Conservation (phyloP, 2,888 invertebrate species). For the Sturmia bella region DNA sequence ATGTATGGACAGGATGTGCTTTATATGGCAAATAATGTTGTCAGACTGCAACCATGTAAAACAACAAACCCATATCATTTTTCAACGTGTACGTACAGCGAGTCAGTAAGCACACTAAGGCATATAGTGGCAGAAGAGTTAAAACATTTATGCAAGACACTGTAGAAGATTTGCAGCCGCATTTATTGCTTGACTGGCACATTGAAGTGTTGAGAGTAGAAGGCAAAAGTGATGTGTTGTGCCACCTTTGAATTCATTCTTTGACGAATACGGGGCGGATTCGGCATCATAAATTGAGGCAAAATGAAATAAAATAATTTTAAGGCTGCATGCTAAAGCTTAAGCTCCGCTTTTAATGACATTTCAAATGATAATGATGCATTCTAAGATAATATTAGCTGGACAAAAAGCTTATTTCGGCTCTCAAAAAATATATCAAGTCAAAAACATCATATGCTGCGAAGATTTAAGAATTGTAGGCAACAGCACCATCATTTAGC, state of each 20-base stretch:
- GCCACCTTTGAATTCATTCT: slow-evolving; percentile 63
- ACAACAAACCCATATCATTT: no score
- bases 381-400: not conserved
- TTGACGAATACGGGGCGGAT: slow-evolving; percentile 41
- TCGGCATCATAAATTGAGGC: slow-evolving; percentile 41
- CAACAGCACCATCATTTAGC: no score
- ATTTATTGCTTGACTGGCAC: slow-evolving; percentile 18
- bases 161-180: slow-evolving; percentile 33
- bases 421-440: not conserved
- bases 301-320: slow-evolving; percentile 31
- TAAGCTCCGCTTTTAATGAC: slow-evolving; percentile 20
- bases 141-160: not conserved
- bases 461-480: not conserved
- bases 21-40: no score
- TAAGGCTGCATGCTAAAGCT: slow-evolving; percentile 32
- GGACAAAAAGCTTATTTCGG: not conserved
- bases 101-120: no score
- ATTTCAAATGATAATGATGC: slow-evolving; percentile 5
- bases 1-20: no score
- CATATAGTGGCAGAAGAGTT: no score
- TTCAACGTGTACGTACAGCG: no score
- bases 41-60: no score
- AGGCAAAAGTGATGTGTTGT: slow-evolving; percentile 37
- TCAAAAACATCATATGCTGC: no score
- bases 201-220: slow-evolving; percentile 48